phyloP scores from a whole-genome alignment of 2,113 vertebrate species.

The Parotia lawesii region DNA sequence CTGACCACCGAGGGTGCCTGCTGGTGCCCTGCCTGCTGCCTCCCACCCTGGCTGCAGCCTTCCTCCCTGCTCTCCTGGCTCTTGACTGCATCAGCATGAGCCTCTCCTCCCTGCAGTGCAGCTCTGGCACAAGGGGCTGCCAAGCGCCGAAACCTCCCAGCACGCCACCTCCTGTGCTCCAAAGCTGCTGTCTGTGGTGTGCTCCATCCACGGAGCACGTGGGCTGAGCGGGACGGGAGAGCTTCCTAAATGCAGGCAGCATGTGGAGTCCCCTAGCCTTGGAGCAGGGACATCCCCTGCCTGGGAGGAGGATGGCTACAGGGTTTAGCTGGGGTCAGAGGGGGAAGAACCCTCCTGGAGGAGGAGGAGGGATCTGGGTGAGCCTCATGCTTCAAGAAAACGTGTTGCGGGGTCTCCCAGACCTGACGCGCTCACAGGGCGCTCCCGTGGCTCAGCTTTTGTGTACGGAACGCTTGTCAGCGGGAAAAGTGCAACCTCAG shows the following conservation, averaged over 20 bases:
- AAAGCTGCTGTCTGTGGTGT: neutral
- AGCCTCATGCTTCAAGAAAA: neutral
- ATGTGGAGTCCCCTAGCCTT: neutral
- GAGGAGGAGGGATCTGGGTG: neutral
- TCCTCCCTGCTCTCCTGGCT: neutral
- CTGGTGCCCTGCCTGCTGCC: neutral
- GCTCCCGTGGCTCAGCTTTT: slow-evolving; percentile 56
- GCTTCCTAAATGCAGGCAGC: neutral
- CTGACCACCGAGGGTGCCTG: neutral
- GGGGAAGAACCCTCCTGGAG: neutral
- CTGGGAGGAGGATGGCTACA: neutral
- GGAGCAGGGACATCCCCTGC: neutral
- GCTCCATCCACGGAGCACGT: accelerated
- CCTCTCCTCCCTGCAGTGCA: neutral
- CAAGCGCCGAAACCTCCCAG: neutral
- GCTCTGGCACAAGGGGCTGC: neutral
- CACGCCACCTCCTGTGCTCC: neutral
- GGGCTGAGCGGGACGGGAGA: accelerated
- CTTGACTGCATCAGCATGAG: neutral
- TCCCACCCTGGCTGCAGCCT: neutral
- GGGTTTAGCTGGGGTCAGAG: neutral
- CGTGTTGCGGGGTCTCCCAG: neutral
- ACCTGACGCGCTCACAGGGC: neutral
- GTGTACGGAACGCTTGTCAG: slow-evolving; percentile 60
- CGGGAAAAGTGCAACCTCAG: slow-evolving; percentile 72